Base-by-base conservation (phyloP, 1,140 invertebrate genomes). In the Pseudomyrmex gracilis region DNA sequence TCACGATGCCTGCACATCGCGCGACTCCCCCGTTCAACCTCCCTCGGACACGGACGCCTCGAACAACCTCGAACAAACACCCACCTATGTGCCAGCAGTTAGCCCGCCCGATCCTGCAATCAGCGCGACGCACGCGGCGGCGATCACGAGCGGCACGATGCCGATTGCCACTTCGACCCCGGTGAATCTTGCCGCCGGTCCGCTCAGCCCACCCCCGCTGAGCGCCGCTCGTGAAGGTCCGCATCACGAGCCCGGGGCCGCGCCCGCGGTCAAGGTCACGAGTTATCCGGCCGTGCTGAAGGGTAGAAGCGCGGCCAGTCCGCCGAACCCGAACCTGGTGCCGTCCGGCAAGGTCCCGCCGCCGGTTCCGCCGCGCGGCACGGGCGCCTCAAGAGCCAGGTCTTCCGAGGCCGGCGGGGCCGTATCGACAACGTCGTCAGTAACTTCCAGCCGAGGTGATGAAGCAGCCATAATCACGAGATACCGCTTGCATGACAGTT, bases 281-380 rank as follows among this genome's bases (percentile, higher is more conserved):
- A 96, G 95, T 78, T 97, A 97, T 89, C 96, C 97, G 55, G 96
- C 96, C 2, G 96, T 97, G n/a, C 93, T 97, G 83, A 97, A 97
- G 94, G 96, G 96, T 83, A 95, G 96, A 64, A 91, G 89, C 45
- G 92, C 89, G 66, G 93, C 92, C 34, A 93, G 91, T 89, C 92
- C 93, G 49, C 93, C 92, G 53, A 93, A 92, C 76, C 92, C 92
- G 22, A 93, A 92, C 78, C 70, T 93, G 49, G 92, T 94, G 13
- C 92, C 93, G 51, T 92, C 93, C 12, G 92, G 93, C 82, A 96
- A 96, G 90, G 95, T 97, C 4, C 97, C 97, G 9, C 97, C 97
- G 34, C 97, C 97, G 13, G 97, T 98, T 17, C 97, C 97, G 45
- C 97, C 97, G 3, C 94, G 97, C 78, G 97, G 97, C 73, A 90